A percentile compares a stretch with the other conserved stretches of the same genome.
Conservation (phyloP, 1,140 invertebrate genomes). For the Listronotus bonariensis region DNA sequence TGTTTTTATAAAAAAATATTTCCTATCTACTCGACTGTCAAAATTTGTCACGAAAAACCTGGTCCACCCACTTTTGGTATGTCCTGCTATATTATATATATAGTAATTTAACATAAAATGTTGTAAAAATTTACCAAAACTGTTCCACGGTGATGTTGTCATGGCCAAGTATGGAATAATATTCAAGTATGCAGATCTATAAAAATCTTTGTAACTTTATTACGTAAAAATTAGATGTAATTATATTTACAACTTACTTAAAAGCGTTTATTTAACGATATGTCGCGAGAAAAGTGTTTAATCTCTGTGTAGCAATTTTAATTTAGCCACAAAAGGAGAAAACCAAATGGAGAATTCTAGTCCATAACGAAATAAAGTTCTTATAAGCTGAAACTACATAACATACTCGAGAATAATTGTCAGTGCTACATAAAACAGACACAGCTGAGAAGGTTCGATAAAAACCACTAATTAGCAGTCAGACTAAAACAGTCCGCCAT, state of each 20-base stretch:
- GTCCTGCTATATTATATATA: too few species aligned
- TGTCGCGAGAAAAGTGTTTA: constrained; percentile 2
- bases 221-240: constrained; percentile 1
- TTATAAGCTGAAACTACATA: constrained; percentile 31
- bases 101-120: too few species aligned
- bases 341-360: constrained; percentile 24
- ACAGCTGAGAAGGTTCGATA: constrained; percentile 25
- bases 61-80: too few species aligned
- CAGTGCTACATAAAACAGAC: constrained; percentile 18
- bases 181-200: too few species aligned
- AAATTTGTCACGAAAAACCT: too few species aligned
- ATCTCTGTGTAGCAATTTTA: constrained; percentile 2
- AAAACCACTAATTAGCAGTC: constrained; percentile 42
- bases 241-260: constrained; percentile 12
- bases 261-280: not conserved
- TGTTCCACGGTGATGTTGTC: too few species aligned
- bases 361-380: constrained; percentile 40
- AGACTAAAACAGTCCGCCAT: constrained; percentile 26
- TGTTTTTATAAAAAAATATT: too few species aligned
- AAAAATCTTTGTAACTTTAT: too few species aligned
- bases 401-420: constrained; percentile 27
- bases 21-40: too few species aligned
- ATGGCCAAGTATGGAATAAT: too few species aligned
- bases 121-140: too few species aligned
- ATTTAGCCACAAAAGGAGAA: constrained; percentile 17